Evolutionary conservation across 2,888 invertebrate species (phyloP), one percentile per base, ranked within the genome.

Genomic region (Ennomos fuscantarius): DNA sequence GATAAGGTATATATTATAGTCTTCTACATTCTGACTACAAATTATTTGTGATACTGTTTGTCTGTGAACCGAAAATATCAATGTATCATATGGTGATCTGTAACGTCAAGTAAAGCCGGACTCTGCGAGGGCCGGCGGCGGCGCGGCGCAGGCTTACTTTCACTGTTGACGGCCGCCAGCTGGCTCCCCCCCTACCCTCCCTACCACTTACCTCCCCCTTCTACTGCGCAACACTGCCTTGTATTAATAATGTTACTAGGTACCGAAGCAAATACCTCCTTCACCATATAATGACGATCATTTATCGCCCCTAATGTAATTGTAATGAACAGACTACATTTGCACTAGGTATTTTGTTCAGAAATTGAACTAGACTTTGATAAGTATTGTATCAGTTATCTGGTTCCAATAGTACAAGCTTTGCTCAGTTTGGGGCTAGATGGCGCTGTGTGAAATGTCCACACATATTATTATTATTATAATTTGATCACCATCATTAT

Each of bases 131-230:
- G 81, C 78, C 77, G 70, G 68, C 52, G 36, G 3, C 5, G 24
- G 1, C 73, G 69, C 5, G 72, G 72, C 74, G 76, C 78, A 78
- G 79, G 78, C 74, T 84, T 82, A 92, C 92, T 92, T 92, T 92
- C 92, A 91, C 92, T 92, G 72, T 76, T 89, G 85, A 80, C 84
- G 92, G 90, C 89, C 90, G 84, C 74, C 90, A 88, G 90, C 90
- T 89, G 87, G 76, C 72, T 61, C 55, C 70, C 71, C 73, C 73
- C 68, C 69, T 76, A 68, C 73, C 68, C 68, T 62, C 64, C 60
- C 53, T 40, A 48, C 48, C 12, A 45, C 45, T 46, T 42, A 51
- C 56, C 69, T 55, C 70, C 75, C 65, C 65, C 68, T 71, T 68
- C 63, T 62, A 74, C 86, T 83, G 71, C 85, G 88, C 89, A 90